These are phyloP conservation scores for Idaea aversata DNA, from an alignment of 2,888 invertebrate species.

Conservation along the genomic window DNA sequence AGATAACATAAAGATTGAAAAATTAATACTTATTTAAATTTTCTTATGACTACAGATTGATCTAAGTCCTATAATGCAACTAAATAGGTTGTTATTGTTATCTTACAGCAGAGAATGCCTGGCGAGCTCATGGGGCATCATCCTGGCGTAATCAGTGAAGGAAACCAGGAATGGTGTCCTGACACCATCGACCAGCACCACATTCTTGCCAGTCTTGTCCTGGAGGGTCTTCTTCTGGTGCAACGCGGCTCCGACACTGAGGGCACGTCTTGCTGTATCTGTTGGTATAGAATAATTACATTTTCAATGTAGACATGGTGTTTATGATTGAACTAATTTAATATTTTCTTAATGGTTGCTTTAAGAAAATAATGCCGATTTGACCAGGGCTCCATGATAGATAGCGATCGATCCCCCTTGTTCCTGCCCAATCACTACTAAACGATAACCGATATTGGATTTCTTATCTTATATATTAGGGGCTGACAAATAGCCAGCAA, in stretches of 20 bases:
- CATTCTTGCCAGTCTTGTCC: conserved; percentile 87
- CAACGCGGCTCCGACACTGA: conserved; percentile 74
- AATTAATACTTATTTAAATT: no score
- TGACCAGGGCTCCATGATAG: no score
- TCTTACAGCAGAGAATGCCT: conserved; percentile 93
- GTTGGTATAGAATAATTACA: background rate
- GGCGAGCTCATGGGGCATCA: conserved; percentile 98
- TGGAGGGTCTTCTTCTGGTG: conserved; percentile 79
- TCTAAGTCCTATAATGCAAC: background rate
- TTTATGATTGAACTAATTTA: background rate
- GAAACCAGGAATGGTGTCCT: conserved; percentile 97
- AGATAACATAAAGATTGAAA: no score
- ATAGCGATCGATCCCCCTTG: no score
- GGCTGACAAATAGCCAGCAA: no score
- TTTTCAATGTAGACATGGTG: background rate
- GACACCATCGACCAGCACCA: conserved; percentile 98
- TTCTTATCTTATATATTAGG: no score
- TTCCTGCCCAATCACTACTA: no score
- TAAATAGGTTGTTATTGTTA: background rate
- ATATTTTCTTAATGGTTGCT: background rate
- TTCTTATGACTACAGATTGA: no score
- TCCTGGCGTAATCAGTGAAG: conserved; percentile 94
- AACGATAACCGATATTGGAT: no score
- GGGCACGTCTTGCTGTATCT: conserved; percentile 73
- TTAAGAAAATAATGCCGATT: background rate